Evolutionary conservation across 2,888 invertebrate genomes (phyloP), one percentile per base, ranked within the genome.

Genomic region (Cosmorhoe ocellata): DNA sequence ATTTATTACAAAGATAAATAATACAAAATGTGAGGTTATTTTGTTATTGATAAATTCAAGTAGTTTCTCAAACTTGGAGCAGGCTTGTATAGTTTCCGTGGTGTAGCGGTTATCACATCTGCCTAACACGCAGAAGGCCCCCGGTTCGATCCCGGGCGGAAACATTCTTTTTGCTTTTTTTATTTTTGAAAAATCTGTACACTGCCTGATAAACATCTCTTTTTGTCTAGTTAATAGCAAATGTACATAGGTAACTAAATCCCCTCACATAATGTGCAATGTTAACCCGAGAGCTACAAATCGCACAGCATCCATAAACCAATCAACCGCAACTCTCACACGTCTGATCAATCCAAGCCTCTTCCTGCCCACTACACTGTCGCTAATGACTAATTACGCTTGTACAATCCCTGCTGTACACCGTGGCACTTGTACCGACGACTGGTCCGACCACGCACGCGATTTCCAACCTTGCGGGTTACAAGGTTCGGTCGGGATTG

Each of bases 61-160:
- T 18, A 18, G n/a, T 18, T 3, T 18, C 18, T 18, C 4, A 38
- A 50, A 48, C 31, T 53, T 56, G 9, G 1, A 14, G 1, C 3
- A 0, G 0, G 0, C 0, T 9, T 6, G 2, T 28, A 59, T 49
- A 50, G 94, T 94, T 94, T 94, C 93, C 94, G 94, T 95, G 94
- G 94, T 95, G 94, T 94, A 95, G 95, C 94, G 95, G 95, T 95
- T 95, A 95, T 95, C 95, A 95, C 95, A 94, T 95, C 95, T 94
- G 95, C 95, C 94, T 95, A 94, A 95, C 95, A 95, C 95, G 95
- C 95, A 94, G 94, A 94, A 95, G 95, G 95, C 92, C 94, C 94
- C 95, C 94, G 94, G 95, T 95, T 95, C 94, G 94, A 95, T 93
- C 94, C 94, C 94, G 94, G 94, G 94, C 94, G 94, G 92, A 94